phyloP scores from a whole-genome alignment of 2,888 invertebrate species.

The Adineta ricciae region DNA sequence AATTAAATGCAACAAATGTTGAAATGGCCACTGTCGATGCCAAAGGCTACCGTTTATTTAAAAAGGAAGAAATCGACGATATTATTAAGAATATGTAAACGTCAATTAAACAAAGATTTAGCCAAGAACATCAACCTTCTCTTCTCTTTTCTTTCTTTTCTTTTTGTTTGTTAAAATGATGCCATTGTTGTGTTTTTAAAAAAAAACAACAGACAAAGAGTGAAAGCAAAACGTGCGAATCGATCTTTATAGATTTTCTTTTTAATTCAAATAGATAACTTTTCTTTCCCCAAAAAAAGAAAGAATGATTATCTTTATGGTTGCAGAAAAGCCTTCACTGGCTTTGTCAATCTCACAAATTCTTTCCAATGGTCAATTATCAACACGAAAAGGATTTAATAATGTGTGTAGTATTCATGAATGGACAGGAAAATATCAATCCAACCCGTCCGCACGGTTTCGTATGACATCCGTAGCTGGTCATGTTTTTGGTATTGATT shows the following conservation, averaged over 20 bases:
- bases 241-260: background rate
- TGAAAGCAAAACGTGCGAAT: background rate
- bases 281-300: background rate
- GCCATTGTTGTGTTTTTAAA: background rate
- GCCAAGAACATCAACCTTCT: background rate
- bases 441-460: slow-evolving; percentile 54
- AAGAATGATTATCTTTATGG: slow-evolving; percentile 63
- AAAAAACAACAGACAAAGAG: background rate
- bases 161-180: background rate
- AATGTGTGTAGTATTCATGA: slow-evolving; percentile 85
- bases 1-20: slow-evolving; percentile 92
- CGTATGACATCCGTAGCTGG: slow-evolving; percentile 99
- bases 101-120: background rate
- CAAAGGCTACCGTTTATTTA: slow-evolving; percentile 28
- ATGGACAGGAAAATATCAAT: slow-evolving; percentile 62
- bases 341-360: slow-evolving; percentile 86
- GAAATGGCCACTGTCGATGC: slow-evolving; percentile 54
- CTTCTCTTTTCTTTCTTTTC: background rate
- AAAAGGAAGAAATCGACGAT: slow-evolving; percentile 32
- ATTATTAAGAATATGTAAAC: slow-evolving; percentile 33
- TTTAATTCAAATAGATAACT: background rate
- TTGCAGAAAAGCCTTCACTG: slow-evolving; percentile 95
- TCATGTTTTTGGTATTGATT: slow-evolving; percentile 92
- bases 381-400: slow-evolving; percentile 72
- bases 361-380: slow-evolving; percentile 72